These are phyloP conservation scores for Falco cherrug DNA, from an alignment of 2,797 vertebrate species.

Conservation along the genomic window DNA sequence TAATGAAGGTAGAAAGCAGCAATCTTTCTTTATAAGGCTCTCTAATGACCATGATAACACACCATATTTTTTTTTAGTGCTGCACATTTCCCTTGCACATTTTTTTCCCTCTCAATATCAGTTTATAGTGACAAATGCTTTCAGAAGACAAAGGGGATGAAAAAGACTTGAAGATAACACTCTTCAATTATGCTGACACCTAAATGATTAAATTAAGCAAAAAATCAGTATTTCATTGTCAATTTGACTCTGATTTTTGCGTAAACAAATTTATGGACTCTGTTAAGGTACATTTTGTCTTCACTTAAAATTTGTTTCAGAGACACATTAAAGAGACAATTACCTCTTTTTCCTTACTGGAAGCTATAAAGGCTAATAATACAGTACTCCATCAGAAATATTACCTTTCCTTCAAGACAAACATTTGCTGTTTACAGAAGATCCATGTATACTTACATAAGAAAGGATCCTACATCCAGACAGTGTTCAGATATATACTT, in stretches of 20 bases:
- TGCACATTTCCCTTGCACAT: not conserved
- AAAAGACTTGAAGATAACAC: not conserved
- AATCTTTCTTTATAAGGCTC: slow-evolving; percentile 37
- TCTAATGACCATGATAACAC: slow-evolving; percentile 40
- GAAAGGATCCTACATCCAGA: not conserved
- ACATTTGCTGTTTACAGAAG: not conserved
- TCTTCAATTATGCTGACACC: not conserved
- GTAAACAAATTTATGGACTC: slow-evolving; percentile 43
- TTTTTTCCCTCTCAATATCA: not conserved
- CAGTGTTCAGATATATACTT: not conserved
- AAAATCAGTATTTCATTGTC: slow-evolving; percentile 36
- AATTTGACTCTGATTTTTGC: slow-evolving; percentile 3
- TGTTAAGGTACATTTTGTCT: slow-evolving; percentile 11
- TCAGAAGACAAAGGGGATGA: slow-evolving; percentile 4
- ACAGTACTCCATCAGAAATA: slow-evolving; percentile 6
- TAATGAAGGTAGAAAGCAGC: slow-evolving; percentile 41
- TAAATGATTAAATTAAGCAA: slow-evolving; percentile 32
- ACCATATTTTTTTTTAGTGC: not conserved
- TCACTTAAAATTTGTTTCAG: slow-evolving; percentile 26
- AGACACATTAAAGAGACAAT: slow-evolving; percentile 23
- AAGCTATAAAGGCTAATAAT: not conserved
- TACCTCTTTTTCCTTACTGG: not conserved
- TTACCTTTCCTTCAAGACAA: not conserved
- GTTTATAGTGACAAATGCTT: slow-evolving; percentile 5
- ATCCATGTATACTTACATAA: not conserved